Evolutionary conservation across 2,113 vertebrate genomes (phyloP), one percentile per base, ranked within the genome.

Genomic region (Rhadina sibilatrix): DNA sequence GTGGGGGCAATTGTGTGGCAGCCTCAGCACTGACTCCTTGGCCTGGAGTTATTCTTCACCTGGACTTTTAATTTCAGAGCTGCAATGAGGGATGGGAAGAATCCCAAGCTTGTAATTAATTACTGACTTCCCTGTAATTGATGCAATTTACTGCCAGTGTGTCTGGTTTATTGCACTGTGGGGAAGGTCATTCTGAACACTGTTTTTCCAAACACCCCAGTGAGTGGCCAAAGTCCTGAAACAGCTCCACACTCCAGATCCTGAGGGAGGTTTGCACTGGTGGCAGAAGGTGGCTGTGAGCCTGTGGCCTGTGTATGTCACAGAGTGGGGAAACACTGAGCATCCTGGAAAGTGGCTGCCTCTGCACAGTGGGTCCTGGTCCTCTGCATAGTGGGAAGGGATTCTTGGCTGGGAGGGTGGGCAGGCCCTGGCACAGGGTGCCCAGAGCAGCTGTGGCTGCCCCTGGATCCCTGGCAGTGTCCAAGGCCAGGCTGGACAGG

Each of bases 111-210:
- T 59, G 80, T 94, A 93, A 92, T 94, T 94, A 92, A 94, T 87
- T 92, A 81, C 83, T 50, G 72, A 77, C 70, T 78, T 84, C 38
- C 42, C 64, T 13, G 28, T 81, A 95, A 93, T 54, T 91, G 95
- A 77, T 72, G 77, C 60, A 84, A 91, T 91, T 94, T 94, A 27
- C 81, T 70, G 77, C 87, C 68, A 27, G 11, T 14, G 31, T 87
- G 8, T 69, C 83, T 89, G 50, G 64, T 65, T 61, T 49, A 42
- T n/a, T 80, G 46, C 52, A 17, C 77, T 50, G 38, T 74, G 71
- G 80, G 75, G 76, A 83, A 94, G 80, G 72, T 94, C 37, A 70
- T 63, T 77, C 49, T 69, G 17, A 60, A 23, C 5, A 1, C 8
- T 28, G 3, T 31, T 95, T 90, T 74, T 19, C 75, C 60, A 56